These are phyloP conservation scores for Gorsachius goisagi DNA, from an alignment of 2,113 vertebrate genomes.

Conservation along the genomic window DNA sequence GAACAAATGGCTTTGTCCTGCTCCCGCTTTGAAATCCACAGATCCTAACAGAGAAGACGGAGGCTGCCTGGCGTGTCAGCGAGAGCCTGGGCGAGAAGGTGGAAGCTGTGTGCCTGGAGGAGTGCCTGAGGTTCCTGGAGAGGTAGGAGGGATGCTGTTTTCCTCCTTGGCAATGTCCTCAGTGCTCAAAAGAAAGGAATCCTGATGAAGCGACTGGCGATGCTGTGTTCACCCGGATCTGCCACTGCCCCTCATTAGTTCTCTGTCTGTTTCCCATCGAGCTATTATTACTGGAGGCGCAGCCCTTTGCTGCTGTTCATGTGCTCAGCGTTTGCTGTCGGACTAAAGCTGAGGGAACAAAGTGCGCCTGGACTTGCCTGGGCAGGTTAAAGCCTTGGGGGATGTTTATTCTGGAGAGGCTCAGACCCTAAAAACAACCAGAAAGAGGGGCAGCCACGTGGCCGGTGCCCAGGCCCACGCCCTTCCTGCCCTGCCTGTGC, in stretches of 20 bases:
- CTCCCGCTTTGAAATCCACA: neutral
- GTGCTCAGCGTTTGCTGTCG: neutral
- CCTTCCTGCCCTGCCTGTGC: neutral
- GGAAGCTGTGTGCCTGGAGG: constrained; percentile 32
- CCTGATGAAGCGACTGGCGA: neutral
- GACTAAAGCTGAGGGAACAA: neutral
- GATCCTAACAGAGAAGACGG: neutral
- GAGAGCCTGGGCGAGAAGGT: neutral
- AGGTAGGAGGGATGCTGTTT: constrained; percentile 31
- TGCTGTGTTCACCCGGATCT: neutral
- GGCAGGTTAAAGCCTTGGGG: neutral
- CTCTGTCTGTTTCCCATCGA: neutral
- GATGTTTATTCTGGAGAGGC: neutral
- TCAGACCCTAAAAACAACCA: neutral
- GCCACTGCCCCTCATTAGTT: neutral
- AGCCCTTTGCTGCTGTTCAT: neutral
- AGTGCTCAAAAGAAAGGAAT: neutral
- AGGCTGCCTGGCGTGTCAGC: neutral
- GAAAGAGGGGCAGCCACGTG: neutral
- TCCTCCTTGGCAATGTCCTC: neutral
- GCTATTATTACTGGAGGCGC: neutral
- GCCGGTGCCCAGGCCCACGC: neutral
- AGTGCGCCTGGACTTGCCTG: neutral
- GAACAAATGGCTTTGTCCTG: neutral
- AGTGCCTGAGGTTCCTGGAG: constrained; percentile 38